Evolutionary conservation across 2,113 vertebrate species (phyloP), one percentile per base, ranked within the genome.

Genomic region (Cynoglossus semilaevis): DNA sequence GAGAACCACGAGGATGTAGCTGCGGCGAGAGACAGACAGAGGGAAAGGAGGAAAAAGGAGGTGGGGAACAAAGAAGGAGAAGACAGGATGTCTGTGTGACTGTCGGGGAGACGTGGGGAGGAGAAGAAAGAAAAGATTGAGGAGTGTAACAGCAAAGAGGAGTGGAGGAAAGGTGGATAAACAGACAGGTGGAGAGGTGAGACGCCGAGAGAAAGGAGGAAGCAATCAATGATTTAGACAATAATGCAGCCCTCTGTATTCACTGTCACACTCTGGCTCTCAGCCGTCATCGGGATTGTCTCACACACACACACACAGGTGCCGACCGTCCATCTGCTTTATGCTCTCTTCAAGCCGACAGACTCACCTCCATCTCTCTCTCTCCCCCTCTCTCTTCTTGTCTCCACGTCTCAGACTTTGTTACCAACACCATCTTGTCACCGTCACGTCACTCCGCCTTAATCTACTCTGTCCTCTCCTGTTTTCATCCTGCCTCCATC

Each of bases 171-270:
- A 58, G 72, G 67, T 40, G 58, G 76, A 87, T 69, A 52, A 42
- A 67, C 35, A 43, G 73, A 61, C 38, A 44, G 48, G 35, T 49
- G 14, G 34, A n/a, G 52, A 34, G 53, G 42, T 48, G 19, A 37
- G 22, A 29, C 22, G 22, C 6, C 6, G 9, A 46, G 59, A 35
- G 58, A 83, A 73, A 70, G 64, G 58, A 58, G 69, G 82, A 88
- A 76, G 73, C 70, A 82, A 91, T 91, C 90, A 90, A 91, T 92
- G 91, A 91, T 90, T 90, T 90, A 89, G 88, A 90, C 87, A 90
- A 86, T 91, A 92, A 92, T 91, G 84, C 85, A 69, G 76, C 83
- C 70, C 74, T 92, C 86, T 90, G 90, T 91, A 91, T 92, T 92
- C 90, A 80, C 86, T 74, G 88, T 90, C 91, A 91, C 90, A 90